Conservation (phyloP, 30 jellyfish, hydroid and myxozoan species). For the Clytia hemisphaerica region DNA sequence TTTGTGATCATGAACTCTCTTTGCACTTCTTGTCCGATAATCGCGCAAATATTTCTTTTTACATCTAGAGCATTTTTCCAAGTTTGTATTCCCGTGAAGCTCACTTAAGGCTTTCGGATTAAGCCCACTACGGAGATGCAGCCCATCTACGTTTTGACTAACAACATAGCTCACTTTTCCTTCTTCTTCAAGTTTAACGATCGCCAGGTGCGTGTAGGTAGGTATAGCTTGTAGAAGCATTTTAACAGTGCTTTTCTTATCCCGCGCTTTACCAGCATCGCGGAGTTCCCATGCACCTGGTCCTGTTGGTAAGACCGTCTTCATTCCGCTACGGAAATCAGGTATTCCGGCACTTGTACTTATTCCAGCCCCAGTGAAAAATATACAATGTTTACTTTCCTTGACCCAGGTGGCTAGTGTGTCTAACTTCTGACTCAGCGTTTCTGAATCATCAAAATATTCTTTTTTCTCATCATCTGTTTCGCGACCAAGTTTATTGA, state of each 20-base stretch:
- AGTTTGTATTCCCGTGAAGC: conserved; percentile 87
- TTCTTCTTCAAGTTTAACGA: conserved; percentile 46
- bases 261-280: conserved; percentile 37
- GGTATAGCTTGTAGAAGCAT: conserved; percentile 64
- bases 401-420: conserved; percentile 58
- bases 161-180: conserved; percentile 46
- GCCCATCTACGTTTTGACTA: conserved; percentile 83
- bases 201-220: conserved; percentile 69
- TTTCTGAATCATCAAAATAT: conserved; percentile 46
- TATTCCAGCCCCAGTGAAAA: conserved; percentile 90
- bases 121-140: conserved; percentile 87
- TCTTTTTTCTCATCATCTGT: conserved; percentile 54
- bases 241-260: conserved; percentile 6
- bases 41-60: conserved; percentile 67
- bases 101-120: conserved; percentile 51
- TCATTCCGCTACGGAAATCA: conserved; percentile 86
- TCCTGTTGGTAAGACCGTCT: conserved; percentile 77
- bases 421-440: conserved; percentile 37
- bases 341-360: conserved; percentile 95
- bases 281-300: conserved; percentile 95
- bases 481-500: conserved; percentile 16
- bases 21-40: conserved; percentile 62
- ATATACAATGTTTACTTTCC: conserved; percentile 41
- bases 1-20: conserved; percentile 58
- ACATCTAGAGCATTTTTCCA: conserved; percentile 64